Evolutionary conservation across 2,113 vertebrate genomes (phyloP), one percentile per base, ranked within the genome.

Genomic region (Indri indri): DNA sequence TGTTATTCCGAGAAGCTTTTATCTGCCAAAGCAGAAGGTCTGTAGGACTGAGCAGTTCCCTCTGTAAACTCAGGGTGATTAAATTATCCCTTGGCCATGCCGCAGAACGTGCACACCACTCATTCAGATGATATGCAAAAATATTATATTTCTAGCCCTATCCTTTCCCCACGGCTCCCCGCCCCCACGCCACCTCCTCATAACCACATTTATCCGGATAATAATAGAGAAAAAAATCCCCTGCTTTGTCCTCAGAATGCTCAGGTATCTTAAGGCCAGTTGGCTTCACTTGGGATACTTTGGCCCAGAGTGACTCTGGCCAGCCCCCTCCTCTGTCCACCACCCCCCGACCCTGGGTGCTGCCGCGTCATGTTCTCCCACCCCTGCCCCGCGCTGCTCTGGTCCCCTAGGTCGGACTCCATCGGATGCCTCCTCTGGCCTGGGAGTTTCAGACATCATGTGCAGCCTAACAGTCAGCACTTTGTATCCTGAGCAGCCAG

Each of bases 401-500:
- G 17, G 30, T 68, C 37, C 25, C 81, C 34, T 14, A 50, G 59
- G 50, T 42, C 63, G 3, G 57, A 86, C 71, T 50, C 68, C 12
- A 5, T 68, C 63, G 14, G 14, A 57, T 45, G 9, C 54, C 59
- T 74, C 83, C 76, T 63, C 87, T 66, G 42, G 1, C 71, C 87
- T 70, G 54, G 45, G 93, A 77, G 70, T 61, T 85, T 50, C 83
- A 79, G 73, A 65, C 12, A 68, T 63, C 81, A n/a, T 42, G 16
- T 52, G 37, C 25, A 30, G 82, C 77, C 65, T 80, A 61, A 6
- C 37, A 54, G 71, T 87, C 93, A 95, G 95, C 80, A 90, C 47
- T 95, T 73, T 94, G 57, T 54, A 90, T 37, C 90, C 83, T 13
- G 25, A 71, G 70, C 65, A 90, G 87, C 83, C 96, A 73, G 90